phyloP scores from a whole-genome alignment of 2,113 vertebrate species.

The Takifugu bimaculatus region DNA sequence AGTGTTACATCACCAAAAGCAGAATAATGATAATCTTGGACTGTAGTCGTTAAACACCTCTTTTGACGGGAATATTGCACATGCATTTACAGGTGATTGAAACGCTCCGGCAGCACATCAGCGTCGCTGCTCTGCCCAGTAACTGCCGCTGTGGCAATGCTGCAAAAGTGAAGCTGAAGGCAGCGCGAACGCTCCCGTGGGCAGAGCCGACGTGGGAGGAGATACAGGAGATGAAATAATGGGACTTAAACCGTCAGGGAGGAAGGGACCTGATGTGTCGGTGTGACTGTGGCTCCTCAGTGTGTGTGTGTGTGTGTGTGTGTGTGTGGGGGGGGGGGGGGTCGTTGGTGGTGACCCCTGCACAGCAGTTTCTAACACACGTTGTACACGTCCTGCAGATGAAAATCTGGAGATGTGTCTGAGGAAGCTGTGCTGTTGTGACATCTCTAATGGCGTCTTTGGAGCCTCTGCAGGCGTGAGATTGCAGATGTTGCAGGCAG shows the following conservation, averaged over 20 bases:
- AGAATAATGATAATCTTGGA: constrained; percentile 11
- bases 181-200: constrained; percentile 1
- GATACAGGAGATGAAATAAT: constrained; percentile 44
- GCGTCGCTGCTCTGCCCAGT: background rate
- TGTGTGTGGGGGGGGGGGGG: constrained; percentile 21
- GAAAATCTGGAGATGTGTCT: background rate
- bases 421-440: background rate
- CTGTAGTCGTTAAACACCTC: background rate
- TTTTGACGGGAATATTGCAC: too few relatives aligned
- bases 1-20: constrained; percentile 19
- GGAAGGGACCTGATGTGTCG: constrained; percentile 52
- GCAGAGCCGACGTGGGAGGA: constrained; percentile 23
- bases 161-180: constrained; percentile 1
- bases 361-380: background rate
- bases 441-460: background rate
- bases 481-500: background rate
- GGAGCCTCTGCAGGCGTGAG: background rate
- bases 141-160: background rate
- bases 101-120: too few relatives aligned
- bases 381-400: too few relatives aligned
- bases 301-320: constrained; percentile 40
- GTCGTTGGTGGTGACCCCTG: constrained; percentile 23
- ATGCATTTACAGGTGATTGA: too few relatives aligned
- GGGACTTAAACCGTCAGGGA: constrained; percentile 36
- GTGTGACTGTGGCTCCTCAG: constrained; percentile 52